Percentiles rank a stretch among this genome's conserved stretches.
Conservation (phyloP, 1,140 invertebrate genomes). For the Sycophaga agraensis region DNA sequence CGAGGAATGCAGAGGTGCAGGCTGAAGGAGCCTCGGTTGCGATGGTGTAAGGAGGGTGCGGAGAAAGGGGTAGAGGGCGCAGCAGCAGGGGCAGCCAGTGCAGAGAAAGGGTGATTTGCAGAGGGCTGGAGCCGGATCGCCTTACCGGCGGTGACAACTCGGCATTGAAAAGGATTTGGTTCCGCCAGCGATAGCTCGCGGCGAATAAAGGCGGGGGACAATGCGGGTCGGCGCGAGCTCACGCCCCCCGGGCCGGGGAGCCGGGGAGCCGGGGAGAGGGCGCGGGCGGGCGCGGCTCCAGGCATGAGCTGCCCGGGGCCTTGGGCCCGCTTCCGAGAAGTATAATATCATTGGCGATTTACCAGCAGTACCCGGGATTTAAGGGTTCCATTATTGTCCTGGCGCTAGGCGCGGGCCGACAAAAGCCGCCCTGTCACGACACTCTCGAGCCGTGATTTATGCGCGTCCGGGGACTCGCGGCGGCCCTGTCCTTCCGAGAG, state of each 20-base stretch:
- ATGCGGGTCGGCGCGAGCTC: background rate
- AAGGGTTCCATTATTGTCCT: slow-evolving; percentile 24
- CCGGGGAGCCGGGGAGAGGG: background rate
- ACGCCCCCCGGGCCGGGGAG: no score
- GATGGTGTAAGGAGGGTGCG: background rate
- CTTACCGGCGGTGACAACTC: slow-evolving; percentile 11
- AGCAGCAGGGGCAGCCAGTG: no score
- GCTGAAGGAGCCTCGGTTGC: background rate
- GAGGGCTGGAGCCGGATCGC: background rate
- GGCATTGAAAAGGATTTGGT: background rate
- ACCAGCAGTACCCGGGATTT: slow-evolving; percentile 21
- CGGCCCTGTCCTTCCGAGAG: background rate
- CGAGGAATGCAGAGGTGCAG: background rate
- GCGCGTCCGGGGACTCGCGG: slow-evolving; percentile 9
- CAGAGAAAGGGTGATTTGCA: no score
- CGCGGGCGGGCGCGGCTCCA: no score
- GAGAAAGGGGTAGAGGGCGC: background rate
- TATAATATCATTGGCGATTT: slow-evolving; percentile 26
- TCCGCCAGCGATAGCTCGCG: slow-evolving; percentile 16
- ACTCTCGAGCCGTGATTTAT: slow-evolving; percentile 26
- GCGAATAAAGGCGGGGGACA: slow-evolving; percentile 14
- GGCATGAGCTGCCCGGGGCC: background rate
- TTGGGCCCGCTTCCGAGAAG: slow-evolving; percentile 1
- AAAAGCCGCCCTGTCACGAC: slow-evolving; percentile 23
- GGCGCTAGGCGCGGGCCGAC: slow-evolving; percentile 20